Evolutionary conservation across 1,140 invertebrate genomes (phyloP), one percentile per base, ranked within the genome.

Genomic region (Choristoneura fumiferana): DNA sequence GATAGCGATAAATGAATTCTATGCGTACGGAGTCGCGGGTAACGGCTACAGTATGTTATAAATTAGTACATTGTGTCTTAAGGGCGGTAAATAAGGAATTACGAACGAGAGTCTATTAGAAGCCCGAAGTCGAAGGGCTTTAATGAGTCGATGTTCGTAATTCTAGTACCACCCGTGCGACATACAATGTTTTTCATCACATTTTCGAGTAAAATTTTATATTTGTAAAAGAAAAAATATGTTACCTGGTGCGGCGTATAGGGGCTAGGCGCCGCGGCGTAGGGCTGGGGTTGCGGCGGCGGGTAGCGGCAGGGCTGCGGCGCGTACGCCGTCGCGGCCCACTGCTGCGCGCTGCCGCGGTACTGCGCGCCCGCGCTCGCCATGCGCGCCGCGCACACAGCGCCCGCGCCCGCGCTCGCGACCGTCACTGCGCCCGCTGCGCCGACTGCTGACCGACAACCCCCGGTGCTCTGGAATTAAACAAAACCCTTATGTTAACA

Each of bases 231-330:
- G n/a, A n/a, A n/a, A n/a, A n/a, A n/a, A n/a, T n/a, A n/a, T n/a
- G 10, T 37, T 78, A 87, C 84, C 73, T 87, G 84, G 62, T 87
- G 84, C 54, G 76, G 82, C 54, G 80, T 84, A 49, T 86, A 87
- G 13, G 81, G 78, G 71, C 79, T 85, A 5, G 79, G 81, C 38
- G 76, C 72, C 33, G 83, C 73, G 45, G 82, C 78, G 76, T 87
- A 87, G 45, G 72, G 71, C 73, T 87, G 84, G 58, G 78, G 79
- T 62, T 87, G 84, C 54, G 84, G 84, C 80, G 84, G 82, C 76
- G 84, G 84, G 68, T 87, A 87, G 74, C 84, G 84, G 81, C 84
- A 87, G 71, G 84, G 84, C 74, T 72, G 83, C 77, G 81, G 80
- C 81, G 84, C 73, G 70, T 85, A 85, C 37, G 82, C 81, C 72